phyloP scores from a whole-genome alignment of 2,888 invertebrate species.

The Perizoma affinitatum region DNA sequence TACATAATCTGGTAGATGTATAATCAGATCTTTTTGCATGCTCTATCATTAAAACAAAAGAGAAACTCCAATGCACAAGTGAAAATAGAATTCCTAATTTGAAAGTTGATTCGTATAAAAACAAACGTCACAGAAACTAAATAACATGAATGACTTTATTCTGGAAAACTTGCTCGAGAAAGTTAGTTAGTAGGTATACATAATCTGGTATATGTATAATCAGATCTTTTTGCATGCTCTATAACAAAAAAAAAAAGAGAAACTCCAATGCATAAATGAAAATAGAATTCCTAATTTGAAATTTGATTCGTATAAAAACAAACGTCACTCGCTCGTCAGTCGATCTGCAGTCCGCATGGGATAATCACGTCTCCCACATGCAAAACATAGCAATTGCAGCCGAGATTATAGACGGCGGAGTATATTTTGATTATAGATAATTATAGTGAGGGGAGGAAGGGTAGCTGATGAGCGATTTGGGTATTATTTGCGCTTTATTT shows the following conservation, averaged over 20 bases:
- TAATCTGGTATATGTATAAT: too few species aligned
- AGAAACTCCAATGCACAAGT: slow-evolving; percentile 11
- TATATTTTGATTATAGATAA: slow-evolving; percentile 76
- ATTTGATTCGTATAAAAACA: slow-evolving; percentile 38
- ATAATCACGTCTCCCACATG: slow-evolving; percentile 56
- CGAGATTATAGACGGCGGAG: slow-evolving; percentile 60
- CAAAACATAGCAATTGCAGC: slow-evolving; percentile 60
- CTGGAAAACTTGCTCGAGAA: too few species aligned
- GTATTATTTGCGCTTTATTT: slow-evolving; percentile 88
- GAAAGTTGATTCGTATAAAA: slow-evolving; percentile 37
- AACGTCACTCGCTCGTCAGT: slow-evolving; percentile 36
- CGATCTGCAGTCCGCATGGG: slow-evolving; percentile 43
- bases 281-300: slow-evolving; percentile 26
- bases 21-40: neutral
- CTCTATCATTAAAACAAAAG: slow-evolving; percentile 13
- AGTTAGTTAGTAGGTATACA: too few species aligned
- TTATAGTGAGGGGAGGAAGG: slow-evolving; percentile 75
- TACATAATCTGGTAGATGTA: too few species aligned
- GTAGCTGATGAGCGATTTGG: slow-evolving; percentile 84
- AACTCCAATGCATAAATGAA: slow-evolving; percentile 15
- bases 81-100: slow-evolving; percentile 25
- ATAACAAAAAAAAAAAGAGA: slow-evolving; percentile 16
- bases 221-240: neutral
- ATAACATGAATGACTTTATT: too few species aligned
- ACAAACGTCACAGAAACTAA: slow-evolving; percentile 37